Conservation (phyloP, 2,888 invertebrate species). For the Adineta ricciae region DNA sequence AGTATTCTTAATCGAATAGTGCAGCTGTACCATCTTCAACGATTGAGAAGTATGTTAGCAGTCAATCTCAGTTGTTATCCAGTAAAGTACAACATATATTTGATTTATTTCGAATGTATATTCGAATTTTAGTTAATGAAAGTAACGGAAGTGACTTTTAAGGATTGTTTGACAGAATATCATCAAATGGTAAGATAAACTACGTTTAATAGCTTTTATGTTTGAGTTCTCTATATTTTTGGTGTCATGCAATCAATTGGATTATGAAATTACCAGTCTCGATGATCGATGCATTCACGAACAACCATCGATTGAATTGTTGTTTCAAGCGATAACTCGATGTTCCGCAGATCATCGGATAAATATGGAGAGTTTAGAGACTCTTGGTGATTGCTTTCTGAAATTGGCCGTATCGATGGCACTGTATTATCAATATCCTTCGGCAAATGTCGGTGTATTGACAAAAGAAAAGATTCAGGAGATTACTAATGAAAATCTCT, state of each 20-base stretch:
- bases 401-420: slow-evolving; percentile 20
- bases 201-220: no score
- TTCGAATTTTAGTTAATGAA: not conserved
- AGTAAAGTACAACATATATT: not conserved
- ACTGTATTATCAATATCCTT: not conserved
- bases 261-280: no score
- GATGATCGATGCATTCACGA: no score
- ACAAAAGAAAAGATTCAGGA: not conserved
- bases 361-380: slow-evolving; percentile 29
- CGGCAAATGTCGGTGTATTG: not conserved
- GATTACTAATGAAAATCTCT: slow-evolving; percentile 27
- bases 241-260: no score
- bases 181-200: not conserved
- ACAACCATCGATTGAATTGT: not conserved
- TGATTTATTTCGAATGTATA: not conserved
- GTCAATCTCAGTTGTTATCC: not conserved
- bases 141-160: not conserved
- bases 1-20: not conserved
- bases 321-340: slow-evolving; percentile 25
- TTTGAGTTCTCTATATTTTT: no score
- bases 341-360: slow-evolving; percentile 24
- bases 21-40: not conserved
- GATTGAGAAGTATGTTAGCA: not conserved
- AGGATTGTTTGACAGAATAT: not conserved
- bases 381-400: slow-evolving; percentile 30